These are phyloP conservation scores for Champsocephalus esox DNA, from an alignment of 2,797 vertebrate genomes.

Conservation along the genomic window DNA sequence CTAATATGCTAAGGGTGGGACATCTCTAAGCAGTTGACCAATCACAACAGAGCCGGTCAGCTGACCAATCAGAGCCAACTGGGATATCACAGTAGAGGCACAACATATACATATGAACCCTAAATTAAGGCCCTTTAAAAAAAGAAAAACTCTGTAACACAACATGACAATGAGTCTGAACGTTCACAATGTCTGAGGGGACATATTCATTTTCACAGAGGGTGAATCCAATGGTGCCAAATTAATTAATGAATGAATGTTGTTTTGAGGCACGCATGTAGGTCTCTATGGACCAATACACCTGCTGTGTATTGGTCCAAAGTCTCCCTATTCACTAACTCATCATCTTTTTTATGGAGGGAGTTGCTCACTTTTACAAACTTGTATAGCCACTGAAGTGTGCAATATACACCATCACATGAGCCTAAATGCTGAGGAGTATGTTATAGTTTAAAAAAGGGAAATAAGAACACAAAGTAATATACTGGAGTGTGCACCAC, in stretches of 20 bases:
- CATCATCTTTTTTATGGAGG: neutral
- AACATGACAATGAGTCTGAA: neutral
- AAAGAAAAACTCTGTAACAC: neutral
- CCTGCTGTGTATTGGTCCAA: slow-evolving; percentile 6
- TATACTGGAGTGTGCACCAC: no score
- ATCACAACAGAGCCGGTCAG: no score
- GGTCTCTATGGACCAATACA: neutral
- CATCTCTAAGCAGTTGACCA: no score
- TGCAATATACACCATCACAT: neutral
- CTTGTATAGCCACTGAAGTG: neutral
- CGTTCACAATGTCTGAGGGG: slow-evolving; percentile 17
- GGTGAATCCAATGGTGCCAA: slow-evolving; percentile 36
- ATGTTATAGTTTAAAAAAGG: neutral
- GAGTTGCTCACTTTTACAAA: neutral
- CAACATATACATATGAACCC: no score
- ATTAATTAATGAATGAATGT: slow-evolving; percentile 31
- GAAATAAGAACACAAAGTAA: neutral
- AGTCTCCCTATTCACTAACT: neutral
- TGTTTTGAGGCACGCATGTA: slow-evolving; percentile 8
- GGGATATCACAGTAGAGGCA: no score
- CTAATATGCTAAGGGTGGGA: no score
- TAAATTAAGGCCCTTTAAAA: no score
- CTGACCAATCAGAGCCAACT: no score
- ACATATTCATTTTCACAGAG: slow-evolving; percentile 35
- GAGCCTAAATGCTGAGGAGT: neutral